These are phyloP conservation scores for Scotopteryx bipunctaria DNA, from an alignment of 2,888 invertebrate species.

Conservation along the genomic window DNA sequence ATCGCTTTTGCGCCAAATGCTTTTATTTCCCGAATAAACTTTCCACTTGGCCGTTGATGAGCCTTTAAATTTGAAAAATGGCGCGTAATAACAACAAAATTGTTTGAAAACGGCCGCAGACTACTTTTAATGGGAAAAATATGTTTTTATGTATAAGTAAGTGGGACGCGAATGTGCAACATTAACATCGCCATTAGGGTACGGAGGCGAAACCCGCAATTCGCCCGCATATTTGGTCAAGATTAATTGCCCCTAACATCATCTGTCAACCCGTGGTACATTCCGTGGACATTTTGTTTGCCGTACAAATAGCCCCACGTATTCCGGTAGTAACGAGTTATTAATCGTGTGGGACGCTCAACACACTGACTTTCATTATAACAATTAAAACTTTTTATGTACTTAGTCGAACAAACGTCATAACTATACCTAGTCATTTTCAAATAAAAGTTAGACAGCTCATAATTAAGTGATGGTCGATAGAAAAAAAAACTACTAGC, in stretches of 20 bases:
- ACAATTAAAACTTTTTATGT: constrained; percentile 13
- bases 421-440: background rate
- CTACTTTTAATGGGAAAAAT: constrained; percentile 27
- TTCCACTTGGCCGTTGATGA: constrained; percentile 24
- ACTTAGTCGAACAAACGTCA: no score
- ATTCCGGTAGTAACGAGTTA: constrained; percentile 57
- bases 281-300: constrained; percentile 72
- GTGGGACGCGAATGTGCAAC: constrained; percentile 35
- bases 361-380: constrained; percentile 16
- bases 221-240: constrained; percentile 78
- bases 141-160: constrained; percentile 29
- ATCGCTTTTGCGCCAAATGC: background rate
- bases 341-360: constrained; percentile 44
- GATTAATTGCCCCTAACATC: constrained; percentile 79
- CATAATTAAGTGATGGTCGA: no score
- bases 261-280: constrained; percentile 73
- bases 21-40: constrained; percentile 7
- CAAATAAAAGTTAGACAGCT: background rate
- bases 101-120: constrained; percentile 21
- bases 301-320: constrained; percentile 66
- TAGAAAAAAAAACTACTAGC: no score
- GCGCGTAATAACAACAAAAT: constrained; percentile 17
- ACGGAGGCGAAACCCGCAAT: constrained; percentile 61
- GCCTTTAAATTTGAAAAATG: constrained; percentile 22
- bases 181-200: constrained; percentile 62